Conservation (phyloP, 2,797 vertebrate genomes). For the Australoheros facetus region DNA sequence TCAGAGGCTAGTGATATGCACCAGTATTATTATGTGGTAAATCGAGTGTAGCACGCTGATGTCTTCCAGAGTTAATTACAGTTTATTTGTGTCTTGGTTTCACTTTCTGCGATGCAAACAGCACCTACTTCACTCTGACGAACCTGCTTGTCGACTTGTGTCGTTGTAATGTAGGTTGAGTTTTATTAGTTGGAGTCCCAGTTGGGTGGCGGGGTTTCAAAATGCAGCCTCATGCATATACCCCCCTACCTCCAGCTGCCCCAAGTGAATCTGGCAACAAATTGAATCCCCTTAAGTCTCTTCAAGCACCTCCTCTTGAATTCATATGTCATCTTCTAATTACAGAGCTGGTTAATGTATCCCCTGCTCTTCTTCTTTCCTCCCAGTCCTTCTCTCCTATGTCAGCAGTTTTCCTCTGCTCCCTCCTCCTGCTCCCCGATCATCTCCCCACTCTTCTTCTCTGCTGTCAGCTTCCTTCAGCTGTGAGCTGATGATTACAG, state of each 20-base stretch:
- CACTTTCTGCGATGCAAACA: slow-evolving; percentile 26
- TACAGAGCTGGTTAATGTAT: slow-evolving; percentile 56
- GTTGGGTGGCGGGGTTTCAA: slow-evolving; percentile 9
- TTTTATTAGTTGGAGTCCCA: slow-evolving; percentile 21
- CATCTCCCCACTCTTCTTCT: slow-evolving; percentile 12
- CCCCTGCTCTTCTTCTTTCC: slow-evolving; percentile 25
- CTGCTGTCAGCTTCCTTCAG: slow-evolving; percentile 24
- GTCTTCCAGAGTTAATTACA: neutral
- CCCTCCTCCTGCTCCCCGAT: slow-evolving; percentile 3
- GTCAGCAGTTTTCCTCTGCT: slow-evolving; percentile 33
- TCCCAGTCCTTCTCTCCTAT: slow-evolving; percentile 8
- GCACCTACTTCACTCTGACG: neutral
- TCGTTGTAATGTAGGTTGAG: slow-evolving; percentile 6
- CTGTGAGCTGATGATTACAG: slow-evolving; percentile 72
- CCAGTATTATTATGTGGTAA: neutral
- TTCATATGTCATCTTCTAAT: slow-evolving; percentile 66
- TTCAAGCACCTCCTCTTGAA: slow-evolving; percentile 39
- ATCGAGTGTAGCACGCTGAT: neutral
- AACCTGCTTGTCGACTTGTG: slow-evolving; percentile 50
- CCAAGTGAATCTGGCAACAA: slow-evolving; percentile 32
- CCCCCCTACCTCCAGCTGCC: neutral
- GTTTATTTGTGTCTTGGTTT: neutral
- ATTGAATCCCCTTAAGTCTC: slow-evolving; percentile 11
- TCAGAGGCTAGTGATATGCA: neutral
- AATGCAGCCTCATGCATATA: slow-evolving; percentile 6